Evolutionary conservation across 2,888 invertebrate species (phyloP).

Genomic region (Caenorhabditis zanzibari): DNA sequence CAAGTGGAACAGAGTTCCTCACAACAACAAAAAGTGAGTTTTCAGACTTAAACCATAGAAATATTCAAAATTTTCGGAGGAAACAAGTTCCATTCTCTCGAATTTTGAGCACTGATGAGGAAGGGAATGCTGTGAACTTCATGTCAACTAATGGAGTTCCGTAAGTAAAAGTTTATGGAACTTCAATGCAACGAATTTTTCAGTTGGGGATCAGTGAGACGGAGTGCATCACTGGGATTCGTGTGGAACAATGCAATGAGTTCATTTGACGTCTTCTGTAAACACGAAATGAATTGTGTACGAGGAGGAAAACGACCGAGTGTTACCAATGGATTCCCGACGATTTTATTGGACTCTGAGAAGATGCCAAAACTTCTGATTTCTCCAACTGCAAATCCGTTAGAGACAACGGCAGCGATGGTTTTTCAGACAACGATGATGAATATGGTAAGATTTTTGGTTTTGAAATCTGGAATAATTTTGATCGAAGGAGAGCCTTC

Average conservation of each 20-base stretch:
- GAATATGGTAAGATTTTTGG: conserved; percentile 44
- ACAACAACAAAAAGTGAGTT: conserved; percentile 28
- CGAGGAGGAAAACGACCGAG: conserved; percentile 56
- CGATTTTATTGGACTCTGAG: conserved; percentile 37
- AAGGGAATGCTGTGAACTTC: conserved; percentile 66
- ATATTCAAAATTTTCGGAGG: conserved; percentile 33
- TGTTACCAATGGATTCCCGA: conserved; percentile 47
- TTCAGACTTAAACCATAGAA: not conserved
- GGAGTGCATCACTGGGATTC: conserved; percentile 66
- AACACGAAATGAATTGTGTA: conserved; percentile 52
- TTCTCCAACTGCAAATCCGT: conserved; percentile 36
- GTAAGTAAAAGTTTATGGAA: conserved; percentile 35
- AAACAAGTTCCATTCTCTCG: conserved; percentile 56
- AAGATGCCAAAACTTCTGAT: conserved; percentile 37
- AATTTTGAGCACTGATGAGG: conserved; percentile 55
- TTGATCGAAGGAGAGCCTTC: not conserved
- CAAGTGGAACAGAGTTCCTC: conserved; percentile 39
- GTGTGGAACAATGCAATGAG: conserved; percentile 75
- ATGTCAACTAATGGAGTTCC: conserved; percentile 63
- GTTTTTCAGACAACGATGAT: conserved; percentile 36
- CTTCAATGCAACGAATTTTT: conserved; percentile 3
- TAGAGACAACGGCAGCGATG: conserved; percentile 47
- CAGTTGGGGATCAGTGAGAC: conserved; percentile 70
- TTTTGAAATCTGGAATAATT: not conserved
- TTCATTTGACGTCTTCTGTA: conserved; percentile 66